Base-by-base conservation (phyloP, 1,140 invertebrate species). In the Planococcus citri region DNA sequence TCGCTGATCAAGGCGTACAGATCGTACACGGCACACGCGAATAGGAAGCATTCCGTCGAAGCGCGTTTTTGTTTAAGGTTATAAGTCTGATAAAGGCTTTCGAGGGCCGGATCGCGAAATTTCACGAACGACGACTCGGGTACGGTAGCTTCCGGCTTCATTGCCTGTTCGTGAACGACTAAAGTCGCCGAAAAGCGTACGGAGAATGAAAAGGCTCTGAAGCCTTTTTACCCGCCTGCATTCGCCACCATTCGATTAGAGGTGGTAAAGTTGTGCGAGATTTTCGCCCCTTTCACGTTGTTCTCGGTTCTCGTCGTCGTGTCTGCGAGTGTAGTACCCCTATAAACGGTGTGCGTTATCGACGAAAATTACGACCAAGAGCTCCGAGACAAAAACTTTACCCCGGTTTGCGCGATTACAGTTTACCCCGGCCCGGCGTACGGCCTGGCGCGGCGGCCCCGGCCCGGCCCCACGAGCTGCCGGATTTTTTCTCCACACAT, bases 51-150 rank as follows among this genome's bases (percentile, higher is more conserved):
- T 73, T 86, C 83, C n/a, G 92, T 78, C n/a, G 88, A 88, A 27
- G 85, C 82, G 67, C 88, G 84, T 70, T 88, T 84, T 75, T 91
- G 88, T 71, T 88, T 85, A 58, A 87, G 80, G 57, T 86, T 88
- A 75, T 91, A 91, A 41, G 84, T 84, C 71, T 85, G 83, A 77
- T 91, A 93, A 0, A 92, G 80, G 73, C 83, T 82, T 76, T 92
- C 89, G 61, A 90, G 80, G 41, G 83, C 82, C 21, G 80, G 74
- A 72, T 87, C 85, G 25, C 60, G 60, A 64, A 64, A 64, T 64
- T 64, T 64, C 60, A 64, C 60, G 60, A 64, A 24, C 22, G 60
- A 64, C 10, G 60, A 64, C 25, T 64, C 60, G 60, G 60, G 60
- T 17, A 64, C 60, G 8, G 60, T 64, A 64, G 60, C 22, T 64